Base-by-base conservation (phyloP, 1,140 invertebrate species). In the Metaphire vulgaris region DNA sequence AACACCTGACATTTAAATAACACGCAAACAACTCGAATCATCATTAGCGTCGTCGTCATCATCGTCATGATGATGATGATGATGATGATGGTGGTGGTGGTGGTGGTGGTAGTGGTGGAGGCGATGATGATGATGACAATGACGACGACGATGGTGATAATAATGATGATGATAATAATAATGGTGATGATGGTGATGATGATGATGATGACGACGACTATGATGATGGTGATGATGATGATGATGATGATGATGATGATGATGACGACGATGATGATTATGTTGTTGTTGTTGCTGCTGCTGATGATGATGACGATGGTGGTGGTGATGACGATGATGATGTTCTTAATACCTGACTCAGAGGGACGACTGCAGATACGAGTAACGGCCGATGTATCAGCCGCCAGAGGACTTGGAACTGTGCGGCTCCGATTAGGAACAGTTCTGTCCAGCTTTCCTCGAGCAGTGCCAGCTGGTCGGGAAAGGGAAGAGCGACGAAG, bases 381-480 rank as follows among this genome's bases (percentile, higher is more conserved):
- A n/a, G n/a, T n/a, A n/a, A n/a, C n/a, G n/a, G n/a, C n/a, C n/a
- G n/a, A n/a, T n/a, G n/a, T n/a, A n/a, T n/a, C 41, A 12, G 41
- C 41, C 41, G 6, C 41, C 6, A 56, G 41, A 6, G 41, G 41
- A 56, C 41, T 12, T 56, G 41, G 41, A 56, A 56, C 83, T 97
- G 95, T 0, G 93, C 91, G 0, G 93, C 90, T 0, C 92, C 92
- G 21, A 98, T 87, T 0, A 98, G 89, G 82, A 98, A 98, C 16
- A 98, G 87, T 81, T 98, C 95, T 76, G 92, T 88, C 96, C 96
- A 98, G 0, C 92, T 92, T 78, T 94, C 91, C 84, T 96, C 92
- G 33, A 98, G 83, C 0, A 98, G 87, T 0, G 92, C 82, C 15
- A 90, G 87, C 85, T 96, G 93, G 82, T 98, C 95, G 29, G 90